phyloP scores from a whole-genome alignment of 2,888 invertebrate species.

The Drosophila leonis region DNA sequence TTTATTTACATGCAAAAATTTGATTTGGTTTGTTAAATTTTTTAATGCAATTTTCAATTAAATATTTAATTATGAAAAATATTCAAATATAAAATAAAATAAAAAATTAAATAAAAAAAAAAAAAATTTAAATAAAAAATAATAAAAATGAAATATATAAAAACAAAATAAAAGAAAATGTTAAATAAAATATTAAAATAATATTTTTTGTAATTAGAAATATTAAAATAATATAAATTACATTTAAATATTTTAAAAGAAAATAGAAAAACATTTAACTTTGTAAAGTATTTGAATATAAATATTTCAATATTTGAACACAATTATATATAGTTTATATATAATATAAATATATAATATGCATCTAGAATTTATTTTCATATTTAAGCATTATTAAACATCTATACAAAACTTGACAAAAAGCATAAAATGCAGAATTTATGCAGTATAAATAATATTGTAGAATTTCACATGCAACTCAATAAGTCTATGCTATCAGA shows the following conservation, averaged over 20 bases:
- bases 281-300: too few species aligned
- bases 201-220: too few species aligned
- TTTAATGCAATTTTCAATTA: neutral
- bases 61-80: neutral
- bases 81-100: neutral
- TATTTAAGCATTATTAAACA: neutral
- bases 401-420: neutral
- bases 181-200: neutral
- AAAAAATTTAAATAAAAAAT: too few species aligned
- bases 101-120: neutral
- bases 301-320: too few species aligned
- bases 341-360: neutral
- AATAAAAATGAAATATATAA: neutral
- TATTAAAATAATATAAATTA: neutral
- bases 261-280: neutral
- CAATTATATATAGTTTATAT: too few species aligned
- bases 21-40: neutral
- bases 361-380: neutral
- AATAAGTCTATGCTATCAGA: neutral
- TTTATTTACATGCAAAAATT: neutral
- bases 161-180: neutral
- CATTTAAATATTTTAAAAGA: neutral
- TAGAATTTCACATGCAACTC: neutral
- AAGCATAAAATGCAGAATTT: neutral
- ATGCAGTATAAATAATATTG: neutral